phyloP scores from a whole-genome alignment of 1,140 invertebrate genomes.

The Mylabris phalerata region DNA sequence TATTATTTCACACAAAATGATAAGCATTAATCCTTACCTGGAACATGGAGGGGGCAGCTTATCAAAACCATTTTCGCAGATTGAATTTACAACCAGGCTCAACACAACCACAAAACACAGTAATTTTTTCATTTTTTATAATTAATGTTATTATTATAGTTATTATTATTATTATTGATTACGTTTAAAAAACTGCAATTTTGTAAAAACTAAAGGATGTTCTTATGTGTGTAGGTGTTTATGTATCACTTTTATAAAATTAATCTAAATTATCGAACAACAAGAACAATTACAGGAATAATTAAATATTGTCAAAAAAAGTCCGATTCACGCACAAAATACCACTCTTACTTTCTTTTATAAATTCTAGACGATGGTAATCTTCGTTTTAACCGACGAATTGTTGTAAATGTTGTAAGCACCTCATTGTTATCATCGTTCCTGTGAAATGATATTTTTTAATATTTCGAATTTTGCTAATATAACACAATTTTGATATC shows the following conservation, averaged over 20 bases:
- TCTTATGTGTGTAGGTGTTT: too few species aligned
- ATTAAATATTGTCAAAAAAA: too few species aligned
- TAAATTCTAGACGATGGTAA: conserved; percentile 1
- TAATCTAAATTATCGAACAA: too few species aligned
- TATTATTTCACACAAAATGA: conserved; percentile 4
- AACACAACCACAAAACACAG: conserved; percentile 22
- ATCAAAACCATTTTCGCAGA: conserved; percentile 13
- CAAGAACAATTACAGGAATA: too few species aligned
- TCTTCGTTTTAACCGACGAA: conserved; percentile 7
- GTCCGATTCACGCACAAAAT: conserved; percentile 1
- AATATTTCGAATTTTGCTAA: too few species aligned
- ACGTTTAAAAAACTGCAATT: neutral
- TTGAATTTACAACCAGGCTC: conserved; percentile 17
- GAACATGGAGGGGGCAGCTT: conserved; percentile 24
- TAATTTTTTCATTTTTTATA: conserved; percentile 11
- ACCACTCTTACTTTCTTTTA: conserved; percentile 15
- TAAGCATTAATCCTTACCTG: conserved; percentile 25
- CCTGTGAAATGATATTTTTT: conserved; percentile 1
- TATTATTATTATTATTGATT: neutral
- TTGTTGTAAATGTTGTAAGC: neutral
- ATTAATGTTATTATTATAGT: neutral
- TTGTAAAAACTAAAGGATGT: too few species aligned
- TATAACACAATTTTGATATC: too few species aligned
- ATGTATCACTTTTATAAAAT: too few species aligned
- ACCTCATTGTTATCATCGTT: conserved; percentile 4